These are phyloP conservation scores for Microchirus variegatus DNA, from an alignment of 2,797 vertebrate species.

Conservation along the genomic window DNA sequence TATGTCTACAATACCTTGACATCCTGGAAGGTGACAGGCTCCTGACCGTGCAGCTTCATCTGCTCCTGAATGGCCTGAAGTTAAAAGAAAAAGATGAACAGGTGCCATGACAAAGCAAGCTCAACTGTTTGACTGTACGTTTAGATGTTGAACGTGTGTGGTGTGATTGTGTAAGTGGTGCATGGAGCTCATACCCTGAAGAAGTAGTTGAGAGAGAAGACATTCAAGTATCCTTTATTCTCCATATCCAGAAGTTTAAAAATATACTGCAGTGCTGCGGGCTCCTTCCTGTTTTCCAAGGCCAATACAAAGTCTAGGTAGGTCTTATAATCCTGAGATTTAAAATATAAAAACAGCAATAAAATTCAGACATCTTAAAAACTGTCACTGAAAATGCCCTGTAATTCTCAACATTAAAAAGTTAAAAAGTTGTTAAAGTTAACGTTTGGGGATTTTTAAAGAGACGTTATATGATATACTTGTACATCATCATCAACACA, in stretches of 20 bases:
- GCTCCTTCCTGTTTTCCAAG: slow-evolving; percentile 98
- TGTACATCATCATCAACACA: too few species aligned
- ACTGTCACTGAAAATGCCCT: neutral
- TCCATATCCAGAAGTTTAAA: slow-evolving; percentile 98
- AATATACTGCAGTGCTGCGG: slow-evolving; percentile 96
- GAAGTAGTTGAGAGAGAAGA: slow-evolving; percentile 98
- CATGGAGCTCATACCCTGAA: slow-evolving; percentile 86
- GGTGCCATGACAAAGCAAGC: too few species aligned
- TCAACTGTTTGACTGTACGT: neutral
- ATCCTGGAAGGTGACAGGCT: slow-evolving; percentile 96
- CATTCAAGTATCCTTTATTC: slow-evolving; percentile 94
- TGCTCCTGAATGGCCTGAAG: slow-evolving; percentile 96
- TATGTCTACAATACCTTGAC: slow-evolving; percentile 85
- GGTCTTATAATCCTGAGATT: slow-evolving; percentile 94
- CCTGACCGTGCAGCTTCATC: slow-evolving; percentile 97
- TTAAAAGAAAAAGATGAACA: too few species aligned
- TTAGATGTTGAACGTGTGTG: neutral
- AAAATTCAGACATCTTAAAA: neutral
- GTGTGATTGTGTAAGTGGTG: slow-evolving; percentile 1
- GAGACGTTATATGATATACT: neutral
- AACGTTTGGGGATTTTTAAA: too few species aligned
- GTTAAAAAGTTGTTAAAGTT: neutral
- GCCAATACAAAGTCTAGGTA: slow-evolving; percentile 98
- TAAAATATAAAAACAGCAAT: neutral
- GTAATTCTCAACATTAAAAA: neutral